Evolutionary conservation across 1,140 invertebrate species (phyloP), one percentile per base, ranked within the genome.

Genomic region (Camponotus vicinus): DNA sequence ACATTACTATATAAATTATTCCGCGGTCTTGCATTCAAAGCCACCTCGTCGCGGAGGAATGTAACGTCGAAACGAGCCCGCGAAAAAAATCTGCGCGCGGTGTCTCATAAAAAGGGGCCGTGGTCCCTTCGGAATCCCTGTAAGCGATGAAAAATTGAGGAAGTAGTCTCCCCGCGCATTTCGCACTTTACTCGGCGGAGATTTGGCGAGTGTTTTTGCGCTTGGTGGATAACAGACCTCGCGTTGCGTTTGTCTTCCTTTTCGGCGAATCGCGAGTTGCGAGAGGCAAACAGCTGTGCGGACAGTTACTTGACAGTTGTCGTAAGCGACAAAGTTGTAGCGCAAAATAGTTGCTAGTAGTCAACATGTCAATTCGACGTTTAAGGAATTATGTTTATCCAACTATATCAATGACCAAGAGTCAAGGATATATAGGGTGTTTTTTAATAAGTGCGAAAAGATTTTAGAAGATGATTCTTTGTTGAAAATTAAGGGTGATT

Each of bases 1-100:
- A 49, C 79, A 71, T 91, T 88, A 82, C 76, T 84, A 82, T 87
- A 90, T 91, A 89, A 91, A 91, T 91, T 91, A 91, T 91, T 91
- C 86, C 82, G 82, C 63, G 82, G 88, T 91, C 88, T 84, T 67
- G 83, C 88, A 89, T 90, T 91, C 89, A 88, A 80, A 88, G 67
- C 61, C 49, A 27, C 34, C 45, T 57, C 21, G 75, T 34, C 70
- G 83, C 82, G 59, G 77, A 82, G 73, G 88, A 88, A 86, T 87
- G 64, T 40, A 18, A 69, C 83, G 83, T 73, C 80, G 82, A 91
- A 91, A 89, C 75, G 63, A 87, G 21, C 90, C 15, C 75, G 85
- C 84, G 85, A 69, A 89, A 89, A 91, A 91, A 90, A 90, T 90
- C 88, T 86, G 80, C 89, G 88, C 88, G 85, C 76, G 77, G 71